A percentile compares a stretch with the other conserved stretches of the same genome.
Conservation (phyloP, 92 coral and sea anemone species). For the Pocillopora meandrina region DNA sequence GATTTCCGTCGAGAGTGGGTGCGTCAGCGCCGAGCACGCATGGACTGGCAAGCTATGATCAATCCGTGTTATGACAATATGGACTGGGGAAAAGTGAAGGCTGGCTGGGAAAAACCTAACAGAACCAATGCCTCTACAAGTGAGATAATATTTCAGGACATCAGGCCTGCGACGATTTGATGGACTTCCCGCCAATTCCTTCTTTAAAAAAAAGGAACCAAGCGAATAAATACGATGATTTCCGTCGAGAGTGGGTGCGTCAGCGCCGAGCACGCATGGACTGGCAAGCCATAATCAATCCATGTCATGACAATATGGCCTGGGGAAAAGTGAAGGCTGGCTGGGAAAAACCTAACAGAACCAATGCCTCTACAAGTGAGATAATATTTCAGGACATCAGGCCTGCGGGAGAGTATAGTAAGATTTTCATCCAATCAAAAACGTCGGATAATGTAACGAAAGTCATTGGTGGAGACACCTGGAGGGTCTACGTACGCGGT, state of each 20-base stretch:
- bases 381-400: slow-evolving; percentile 15
- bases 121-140: slow-evolving; percentile 42
- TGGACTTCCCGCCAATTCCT: too few relatives aligned
- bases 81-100: slow-evolving; percentile 56
- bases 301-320: too few relatives aligned
- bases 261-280: slow-evolving; percentile 64
- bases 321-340: not conserved
- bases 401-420: slow-evolving; percentile 76
- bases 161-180: slow-evolving; percentile 44
- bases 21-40: slow-evolving; percentile 53
- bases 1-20: slow-evolving; percentile 60
- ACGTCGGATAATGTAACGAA: slow-evolving; percentile 57
- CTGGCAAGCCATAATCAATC: slow-evolving; percentile 36
- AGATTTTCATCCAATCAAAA: slow-evolving; percentile 58
- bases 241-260: slow-evolving; percentile 66
- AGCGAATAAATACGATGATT: slow-evolving; percentile 10
- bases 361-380: slow-evolving; percentile 1
- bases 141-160: slow-evolving; percentile 36
- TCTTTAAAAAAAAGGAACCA: too few relatives aligned
- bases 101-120: slow-evolving; percentile 54
- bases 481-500: slow-evolving; percentile 64
- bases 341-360: slow-evolving; percentile 52
- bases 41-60: slow-evolving; percentile 66
- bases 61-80: slow-evolving; percentile 54
- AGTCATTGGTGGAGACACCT: slow-evolving; percentile 68